phyloP scores from a whole-genome alignment of 2,797 vertebrate genomes.

The Chaenodraco wilsoni region DNA sequence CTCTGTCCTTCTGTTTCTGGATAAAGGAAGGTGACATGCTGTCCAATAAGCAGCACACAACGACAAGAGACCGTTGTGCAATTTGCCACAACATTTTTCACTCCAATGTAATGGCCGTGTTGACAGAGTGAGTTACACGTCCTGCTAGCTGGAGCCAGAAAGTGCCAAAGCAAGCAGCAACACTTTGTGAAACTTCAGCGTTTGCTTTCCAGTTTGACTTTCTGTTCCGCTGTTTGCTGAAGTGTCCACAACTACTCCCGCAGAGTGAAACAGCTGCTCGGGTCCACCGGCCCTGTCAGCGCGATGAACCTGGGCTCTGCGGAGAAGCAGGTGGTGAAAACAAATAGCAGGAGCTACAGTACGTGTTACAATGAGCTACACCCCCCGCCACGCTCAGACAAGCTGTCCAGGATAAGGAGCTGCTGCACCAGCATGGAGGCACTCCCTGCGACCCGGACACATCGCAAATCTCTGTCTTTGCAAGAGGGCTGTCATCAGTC shows the following conservation, averaged over 20 bases:
- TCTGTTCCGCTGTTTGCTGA: conserved; percentile 15
- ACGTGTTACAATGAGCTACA: conserved; percentile 13
- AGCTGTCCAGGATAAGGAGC: conserved; percentile 11
- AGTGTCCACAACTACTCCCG: conserved; percentile 22
- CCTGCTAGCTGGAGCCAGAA: neutral
- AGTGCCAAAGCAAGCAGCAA: neutral
- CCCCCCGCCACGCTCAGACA: conserved; percentile 30
- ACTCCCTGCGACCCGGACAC: neutral
- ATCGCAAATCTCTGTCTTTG: neutral
- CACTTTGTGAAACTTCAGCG: neutral
- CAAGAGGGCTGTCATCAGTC: neutral
- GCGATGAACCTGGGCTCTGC: conserved; percentile 19
- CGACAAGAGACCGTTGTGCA: neutral
- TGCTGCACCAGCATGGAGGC: conserved; percentile 14
- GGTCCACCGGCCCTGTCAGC: conserved; percentile 11
- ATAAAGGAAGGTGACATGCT: neutral
- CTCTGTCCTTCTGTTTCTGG: neutral
- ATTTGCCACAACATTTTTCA: neutral
- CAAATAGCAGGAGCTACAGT: conserved; percentile 21
- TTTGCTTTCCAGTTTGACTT: conserved; percentile 17
- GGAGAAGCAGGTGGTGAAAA: conserved; percentile 24
- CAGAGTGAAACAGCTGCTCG: conserved; percentile 35
- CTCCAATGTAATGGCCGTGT: neutral
- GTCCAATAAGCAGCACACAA: neutral
- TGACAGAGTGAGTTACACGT: neutral